Evolutionary conservation across 2,888 invertebrate genomes (phyloP).

Genomic region (Schrankia costaestrigalis): DNA sequence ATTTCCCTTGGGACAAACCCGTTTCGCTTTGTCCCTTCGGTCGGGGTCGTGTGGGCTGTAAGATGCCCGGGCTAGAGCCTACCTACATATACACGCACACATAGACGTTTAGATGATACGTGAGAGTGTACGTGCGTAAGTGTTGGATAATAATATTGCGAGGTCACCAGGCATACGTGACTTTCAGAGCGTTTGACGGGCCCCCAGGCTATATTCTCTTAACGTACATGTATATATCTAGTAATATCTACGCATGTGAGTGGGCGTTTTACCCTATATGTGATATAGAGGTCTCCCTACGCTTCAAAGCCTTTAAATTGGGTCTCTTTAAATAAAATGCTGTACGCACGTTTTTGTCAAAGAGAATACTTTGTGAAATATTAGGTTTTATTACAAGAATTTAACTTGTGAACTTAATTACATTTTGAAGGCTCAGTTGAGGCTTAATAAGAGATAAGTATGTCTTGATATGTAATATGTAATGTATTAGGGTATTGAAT

Average conservation of each 20-base stretch:
- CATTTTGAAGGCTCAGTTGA: too few relatives aligned
- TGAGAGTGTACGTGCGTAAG: conserved; percentile 66
- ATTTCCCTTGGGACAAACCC: conserved; percentile 82
- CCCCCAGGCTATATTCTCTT: conserved; percentile 61
- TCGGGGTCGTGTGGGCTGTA: conserved; percentile 76
- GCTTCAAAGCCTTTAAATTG: conserved; percentile 74
- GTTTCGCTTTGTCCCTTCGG: conserved; percentile 80
- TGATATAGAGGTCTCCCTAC: conserved; percentile 60
- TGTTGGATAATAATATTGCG: conserved; percentile 78
- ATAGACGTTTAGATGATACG: conserved; percentile 37
- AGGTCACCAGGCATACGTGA: conserved; percentile 76
- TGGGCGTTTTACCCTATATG: conserved; percentile 59
- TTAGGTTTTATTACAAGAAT: conserved; percentile 19
- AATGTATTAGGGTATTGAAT: too few relatives aligned
- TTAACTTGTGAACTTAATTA: too few relatives aligned
- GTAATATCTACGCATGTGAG: conserved; percentile 43
- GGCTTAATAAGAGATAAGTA: too few relatives aligned
- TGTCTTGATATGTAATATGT: too few relatives aligned
- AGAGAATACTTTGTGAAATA: conserved; percentile 30
- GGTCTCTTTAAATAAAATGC: conserved; percentile 67
- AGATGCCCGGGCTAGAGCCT: conserved; percentile 68
- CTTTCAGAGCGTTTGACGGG: conserved; percentile 74
- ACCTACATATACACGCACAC: conserved; percentile 41
- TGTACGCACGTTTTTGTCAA: conserved; percentile 40
- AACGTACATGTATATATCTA: conserved; percentile 41